Base-by-base conservation (phyloP, 2,888 invertebrate genomes). In the Cheiracanthium punctorium region DNA sequence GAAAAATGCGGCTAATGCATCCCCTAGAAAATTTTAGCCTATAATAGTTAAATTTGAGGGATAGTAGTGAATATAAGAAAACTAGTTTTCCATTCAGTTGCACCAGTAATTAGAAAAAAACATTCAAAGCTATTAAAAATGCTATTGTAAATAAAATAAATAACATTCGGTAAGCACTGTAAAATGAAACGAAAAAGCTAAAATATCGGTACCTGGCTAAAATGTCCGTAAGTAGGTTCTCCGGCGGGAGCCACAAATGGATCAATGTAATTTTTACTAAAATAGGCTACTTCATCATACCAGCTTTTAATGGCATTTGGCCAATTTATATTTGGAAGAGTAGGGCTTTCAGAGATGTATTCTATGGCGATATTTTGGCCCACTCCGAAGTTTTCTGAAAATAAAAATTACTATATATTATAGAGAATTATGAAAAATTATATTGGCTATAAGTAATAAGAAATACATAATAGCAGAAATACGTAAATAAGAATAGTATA, bases 331-430 rank as follows among this genome's bases (percentile, higher is more conserved):
- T 64, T 41, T 5, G 82, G 75, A 17, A 71, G 58, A 14, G 67
- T 69, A 32, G 69, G 65, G 7, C 72, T 41, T 20, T 80, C 72
- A 0, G 87, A 79, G 7, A 69, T 64, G 14, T 71, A 67, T n/a
- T 87, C 69, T 24, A 77, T 73, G 17, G 76, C 89, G n/a, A 89
- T 43, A 43, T 89, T 89, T 74, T 89, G 89, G 0, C 89, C 89
- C 1, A 89, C 89, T 1, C 72, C 71, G 14, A 77, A 72, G 64
- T 88, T 86, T 30, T 48, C 80, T 86, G 14, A 17, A 67, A 67
- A 70, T 17, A n/a, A 69, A 64, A n/a, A n/a, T n/a, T n/a, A 4
- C 17, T 29, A 12, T 17, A 29, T 67, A 17, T 29, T 10, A 30
- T 24, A 43, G 41, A 37, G 28, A 24, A 41, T n/a, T 12, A 17